phyloP scores from a whole-genome alignment of 2,113 vertebrate species.

The Morone chrysops region DNA sequence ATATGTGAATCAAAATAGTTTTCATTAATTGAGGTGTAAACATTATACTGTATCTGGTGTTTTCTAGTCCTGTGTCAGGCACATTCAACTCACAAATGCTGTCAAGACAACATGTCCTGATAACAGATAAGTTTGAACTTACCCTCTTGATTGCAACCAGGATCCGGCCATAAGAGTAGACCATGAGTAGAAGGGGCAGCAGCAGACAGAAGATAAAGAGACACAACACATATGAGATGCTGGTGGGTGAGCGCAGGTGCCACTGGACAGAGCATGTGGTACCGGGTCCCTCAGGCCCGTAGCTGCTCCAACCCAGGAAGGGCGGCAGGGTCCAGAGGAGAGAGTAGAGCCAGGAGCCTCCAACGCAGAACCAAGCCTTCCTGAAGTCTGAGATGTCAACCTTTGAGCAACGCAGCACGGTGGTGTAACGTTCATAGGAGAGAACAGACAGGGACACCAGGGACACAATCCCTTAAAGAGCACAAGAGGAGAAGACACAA shows the following conservation, averaged over 20 bases:
- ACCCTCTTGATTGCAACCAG: constrained; percentile 73
- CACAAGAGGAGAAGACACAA: constrained; percentile 4
- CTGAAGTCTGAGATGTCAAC: constrained; percentile 78
- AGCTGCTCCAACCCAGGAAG: constrained; percentile 82
- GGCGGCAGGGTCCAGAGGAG: constrained; percentile 81
- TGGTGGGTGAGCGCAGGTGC: constrained; percentile 72
- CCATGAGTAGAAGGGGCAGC: constrained; percentile 79
- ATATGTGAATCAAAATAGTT: not conserved
- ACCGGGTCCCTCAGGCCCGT: constrained; percentile 79
- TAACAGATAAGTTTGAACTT: constrained; percentile 33
- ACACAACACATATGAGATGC: constrained; percentile 78
- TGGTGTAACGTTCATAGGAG: constrained; percentile 79
- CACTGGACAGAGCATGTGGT: constrained; percentile 81
- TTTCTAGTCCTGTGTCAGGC: not conserved
- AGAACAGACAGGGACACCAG: constrained; percentile 80
- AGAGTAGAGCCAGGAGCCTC: constrained; percentile 80
- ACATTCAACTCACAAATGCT: not conserved
- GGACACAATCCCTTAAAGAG: constrained; percentile 79
- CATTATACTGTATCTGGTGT: not conserved
- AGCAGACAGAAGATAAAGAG: constrained; percentile 80
- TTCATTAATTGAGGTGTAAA: not conserved
- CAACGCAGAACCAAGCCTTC: constrained; percentile 78
- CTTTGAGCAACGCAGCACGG: constrained; percentile 63
- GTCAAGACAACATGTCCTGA: not conserved
- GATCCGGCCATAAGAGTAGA: constrained; percentile 72